Evolutionary conservation across 2,113 vertebrate species (phyloP).

Genomic region (Haemorhous mexicanus): DNA sequence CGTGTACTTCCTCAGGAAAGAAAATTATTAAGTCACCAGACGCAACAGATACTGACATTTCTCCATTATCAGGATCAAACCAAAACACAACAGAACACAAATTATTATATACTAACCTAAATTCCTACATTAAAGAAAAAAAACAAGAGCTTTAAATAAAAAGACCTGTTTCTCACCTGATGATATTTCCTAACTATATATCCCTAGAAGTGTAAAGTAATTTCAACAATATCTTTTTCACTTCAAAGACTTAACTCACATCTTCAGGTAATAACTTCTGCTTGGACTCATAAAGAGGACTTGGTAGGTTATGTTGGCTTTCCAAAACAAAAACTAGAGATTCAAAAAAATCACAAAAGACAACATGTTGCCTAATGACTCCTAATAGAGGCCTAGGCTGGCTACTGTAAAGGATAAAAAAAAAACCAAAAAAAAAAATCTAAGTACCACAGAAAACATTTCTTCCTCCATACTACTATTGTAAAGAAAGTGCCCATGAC

Average conservation of each 20-base stretch:
- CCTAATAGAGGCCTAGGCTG: neutral
- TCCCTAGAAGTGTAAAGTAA: neutral
- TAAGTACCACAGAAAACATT: neutral
- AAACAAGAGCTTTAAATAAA: neutral
- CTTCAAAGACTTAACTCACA: neutral
- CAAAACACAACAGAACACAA: neutral
- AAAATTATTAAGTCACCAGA: neutral
- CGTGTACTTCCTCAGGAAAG: neutral
- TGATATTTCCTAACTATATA: neutral
- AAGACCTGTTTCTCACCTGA: neutral
- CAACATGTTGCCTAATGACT: neutral
- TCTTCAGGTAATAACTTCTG: neutral
- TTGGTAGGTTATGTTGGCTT: neutral
- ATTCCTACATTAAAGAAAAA: neutral
- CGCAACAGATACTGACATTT: neutral
- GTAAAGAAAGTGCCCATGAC: neutral
- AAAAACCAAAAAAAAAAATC: neutral
- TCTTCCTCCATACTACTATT: neutral
- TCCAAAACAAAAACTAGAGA: neutral
- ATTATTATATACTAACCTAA: neutral
- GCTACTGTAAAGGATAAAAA: neutral
- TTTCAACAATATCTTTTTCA: neutral
- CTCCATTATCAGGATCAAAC: neutral
- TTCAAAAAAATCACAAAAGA: neutral
- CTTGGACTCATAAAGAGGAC: neutral